Evolutionary conservation across 2,888 invertebrate genomes (phyloP).

Genomic region (Mesorhabditis sp.): DNA sequence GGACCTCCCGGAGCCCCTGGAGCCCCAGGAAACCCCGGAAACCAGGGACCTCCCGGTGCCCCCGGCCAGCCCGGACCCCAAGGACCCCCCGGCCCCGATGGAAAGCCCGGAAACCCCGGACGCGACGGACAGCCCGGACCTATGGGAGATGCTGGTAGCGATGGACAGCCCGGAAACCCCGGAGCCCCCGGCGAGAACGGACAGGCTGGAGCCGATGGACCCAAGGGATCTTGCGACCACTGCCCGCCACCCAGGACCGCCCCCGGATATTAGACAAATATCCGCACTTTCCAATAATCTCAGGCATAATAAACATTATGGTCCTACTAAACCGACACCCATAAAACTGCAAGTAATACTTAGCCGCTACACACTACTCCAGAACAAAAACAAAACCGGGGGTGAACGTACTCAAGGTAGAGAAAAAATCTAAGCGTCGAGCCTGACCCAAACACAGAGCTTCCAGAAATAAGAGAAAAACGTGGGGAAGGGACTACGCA

Average conservation of each 20-base stretch:
- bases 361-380: no score
- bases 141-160: slow-evolving; percentile 39
- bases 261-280: slow-evolving; percentile 30
- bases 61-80: slow-evolving; percentile 38
- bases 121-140: slow-evolving; percentile 37
- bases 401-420: no score
- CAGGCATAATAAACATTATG: background rate
- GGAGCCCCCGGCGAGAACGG: slow-evolving; percentile 33
- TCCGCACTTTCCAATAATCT: background rate
- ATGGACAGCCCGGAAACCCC: slow-evolving; percentile 36
- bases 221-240: slow-evolving; percentile 42
- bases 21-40: slow-evolving; percentile 41
- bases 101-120: slow-evolving; percentile 40
- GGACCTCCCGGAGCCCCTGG: slow-evolving; percentile 48
- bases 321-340: background rate
- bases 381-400: no score
- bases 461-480: no score
- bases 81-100: slow-evolving; percentile 36
- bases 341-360: no score
- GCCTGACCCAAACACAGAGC: no score
- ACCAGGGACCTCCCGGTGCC: slow-evolving; percentile 39
- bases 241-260: slow-evolving; percentile 39
- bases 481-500: no score
- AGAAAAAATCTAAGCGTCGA: no score
- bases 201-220: slow-evolving; percentile 16